Evolutionary conservation across 2,888 invertebrate species (phyloP).

Genomic region (Stegophylla sp.): DNA sequence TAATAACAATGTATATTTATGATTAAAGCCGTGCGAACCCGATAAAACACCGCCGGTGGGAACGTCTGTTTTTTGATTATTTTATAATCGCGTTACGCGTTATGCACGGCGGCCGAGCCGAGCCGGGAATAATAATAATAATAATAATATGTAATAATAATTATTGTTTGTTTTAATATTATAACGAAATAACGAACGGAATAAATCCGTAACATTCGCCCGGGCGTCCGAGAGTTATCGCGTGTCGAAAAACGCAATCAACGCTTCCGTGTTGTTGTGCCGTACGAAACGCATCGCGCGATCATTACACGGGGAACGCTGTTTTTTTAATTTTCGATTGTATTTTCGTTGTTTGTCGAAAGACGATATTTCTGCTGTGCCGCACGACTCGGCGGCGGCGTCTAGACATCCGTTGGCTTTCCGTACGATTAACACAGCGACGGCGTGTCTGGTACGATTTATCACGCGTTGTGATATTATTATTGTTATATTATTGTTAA

Average conservation of each 20-base stretch:
- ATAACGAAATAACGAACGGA: constrained; percentile 31
- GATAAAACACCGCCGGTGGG: neutral
- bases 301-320: neutral
- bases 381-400: too few species aligned
- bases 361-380: too few species aligned
- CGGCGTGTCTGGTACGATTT: too few species aligned
- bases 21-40: constrained; percentile 12
- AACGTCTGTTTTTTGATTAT: constrained; percentile 44
- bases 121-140: neutral
- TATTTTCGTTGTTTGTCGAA: too few species aligned
- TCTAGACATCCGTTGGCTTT: too few species aligned
- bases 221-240: neutral
- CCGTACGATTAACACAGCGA: too few species aligned
- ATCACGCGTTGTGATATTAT: too few species aligned
- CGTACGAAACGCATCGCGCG: neutral
- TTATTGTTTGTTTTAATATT: too few species aligned
- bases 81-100: constrained; percentile 32
- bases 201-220: neutral
- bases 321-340: too few species aligned
- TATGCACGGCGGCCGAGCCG: neutral
- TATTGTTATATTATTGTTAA: too few species aligned
- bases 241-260: constrained; percentile 10
- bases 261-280: neutral
- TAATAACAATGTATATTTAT: too few species aligned
- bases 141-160: constrained; percentile 21